A percentile compares a stretch with the other conserved stretches of the same genome.
phyloP scores from a whole-genome alignment of 2,797 vertebrate species.

The Macropus fuliginosus region DNA sequence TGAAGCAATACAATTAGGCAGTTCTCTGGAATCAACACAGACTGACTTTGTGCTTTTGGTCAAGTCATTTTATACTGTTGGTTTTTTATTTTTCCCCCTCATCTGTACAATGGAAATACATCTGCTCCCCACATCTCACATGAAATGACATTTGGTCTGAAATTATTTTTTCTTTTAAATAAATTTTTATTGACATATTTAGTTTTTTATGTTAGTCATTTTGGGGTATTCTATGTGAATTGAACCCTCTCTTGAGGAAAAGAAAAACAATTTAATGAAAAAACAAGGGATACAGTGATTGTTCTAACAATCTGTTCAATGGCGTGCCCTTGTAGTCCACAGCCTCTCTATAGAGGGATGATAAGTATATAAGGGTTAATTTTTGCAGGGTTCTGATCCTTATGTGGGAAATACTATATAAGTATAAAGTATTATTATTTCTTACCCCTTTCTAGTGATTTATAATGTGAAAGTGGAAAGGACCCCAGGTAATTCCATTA shows the following conservation, averaged over 20 bases:
- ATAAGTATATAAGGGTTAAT: not conserved
- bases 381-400: not conserved
- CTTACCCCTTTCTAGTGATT: slow-evolving; percentile 21
- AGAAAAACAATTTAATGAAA: not conserved
- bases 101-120: not conserved
- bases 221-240: not conserved
- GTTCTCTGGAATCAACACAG: not conserved
- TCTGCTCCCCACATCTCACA: not conserved
- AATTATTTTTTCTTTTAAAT: not conserved
- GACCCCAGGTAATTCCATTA: slow-evolving; percentile 17
- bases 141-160: not conserved
- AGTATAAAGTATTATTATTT: slow-evolving; percentile 18
- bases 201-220: not conserved
- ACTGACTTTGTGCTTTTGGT: not conserved
- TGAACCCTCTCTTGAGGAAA: not conserved
- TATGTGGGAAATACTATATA: not conserved
- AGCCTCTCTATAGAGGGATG: not conserved
- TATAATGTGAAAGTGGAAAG: slow-evolving; percentile 23
- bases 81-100: not conserved
- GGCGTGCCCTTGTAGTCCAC: not conserved
- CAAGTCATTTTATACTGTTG: not conserved
- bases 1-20: not conserved
- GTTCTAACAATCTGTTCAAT: not conserved
- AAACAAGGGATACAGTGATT: not conserved
- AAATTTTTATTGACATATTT: not conserved